Evolutionary conservation across 2,888 invertebrate genomes (phyloP).

Genomic region (Allophyes oxyacanthae): DNA sequence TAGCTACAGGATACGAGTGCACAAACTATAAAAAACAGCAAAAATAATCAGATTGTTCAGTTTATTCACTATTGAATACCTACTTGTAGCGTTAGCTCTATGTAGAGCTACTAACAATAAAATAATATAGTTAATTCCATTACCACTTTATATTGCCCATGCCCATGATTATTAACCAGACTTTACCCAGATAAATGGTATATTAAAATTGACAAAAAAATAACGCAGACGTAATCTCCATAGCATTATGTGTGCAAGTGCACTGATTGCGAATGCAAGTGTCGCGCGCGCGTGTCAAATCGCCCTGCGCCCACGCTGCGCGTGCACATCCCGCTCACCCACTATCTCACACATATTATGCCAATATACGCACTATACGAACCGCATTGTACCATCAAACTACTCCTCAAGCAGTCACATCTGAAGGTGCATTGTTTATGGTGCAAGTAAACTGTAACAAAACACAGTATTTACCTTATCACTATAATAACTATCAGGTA

Average conservation of each 20-base stretch:
- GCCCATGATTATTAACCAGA: too few species aligned
- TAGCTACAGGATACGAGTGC: not conserved
- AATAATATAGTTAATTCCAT: too few species aligned
- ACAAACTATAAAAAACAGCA: too few species aligned
- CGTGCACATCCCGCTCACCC: constrained; percentile 39
- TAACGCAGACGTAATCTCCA: constrained; percentile 31
- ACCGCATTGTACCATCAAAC: constrained; percentile 28
- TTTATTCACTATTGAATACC: too few species aligned
- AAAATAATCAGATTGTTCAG: too few species aligned
- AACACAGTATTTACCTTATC: constrained; percentile 40
- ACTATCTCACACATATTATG: constrained; percentile 49
- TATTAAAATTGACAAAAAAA: constrained; percentile 14
- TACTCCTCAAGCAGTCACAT: constrained; percentile 26
- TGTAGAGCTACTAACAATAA: too few species aligned
- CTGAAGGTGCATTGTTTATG: constrained; percentile 27
- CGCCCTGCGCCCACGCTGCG: constrained; percentile 74
- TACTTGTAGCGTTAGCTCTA: too few species aligned
- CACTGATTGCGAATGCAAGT: constrained; percentile 80
- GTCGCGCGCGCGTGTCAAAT: constrained; percentile 84
- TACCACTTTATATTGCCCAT: too few species aligned
- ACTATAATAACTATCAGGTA: constrained; percentile 35
- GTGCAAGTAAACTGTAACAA: constrained; percentile 14
- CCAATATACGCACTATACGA: constrained; percentile 25
- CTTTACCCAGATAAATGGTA: too few species aligned
- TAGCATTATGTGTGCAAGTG: constrained; percentile 52